Evolutionary conservation across 2,888 invertebrate genomes (phyloP), one percentile per base, ranked within the genome.

Genomic region (Marronus borbonicus): DNA sequence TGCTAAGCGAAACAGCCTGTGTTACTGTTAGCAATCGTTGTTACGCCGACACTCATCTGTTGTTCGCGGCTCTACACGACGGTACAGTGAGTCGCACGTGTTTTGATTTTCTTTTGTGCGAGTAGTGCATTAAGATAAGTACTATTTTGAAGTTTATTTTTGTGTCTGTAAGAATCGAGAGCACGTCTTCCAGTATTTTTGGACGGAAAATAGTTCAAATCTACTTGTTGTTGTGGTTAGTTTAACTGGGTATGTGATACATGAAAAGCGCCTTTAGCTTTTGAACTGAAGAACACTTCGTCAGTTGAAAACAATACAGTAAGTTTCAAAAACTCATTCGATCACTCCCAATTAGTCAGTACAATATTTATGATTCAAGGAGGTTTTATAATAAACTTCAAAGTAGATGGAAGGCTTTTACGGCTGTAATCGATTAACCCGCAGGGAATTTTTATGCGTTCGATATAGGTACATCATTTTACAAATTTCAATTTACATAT

Each of bases 101-200:
- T 74, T 60, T 74, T 60, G 72, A 74, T 28, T 74, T 74, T 74
- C 72, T 74, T 74, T 74, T 74, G 72, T 62, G 20, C 58, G 50
- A 14, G 66, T 24, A 14, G 58, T 72, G 60, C 60, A 28, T 36
- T 72, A 72, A 72, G 72, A 74, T 74, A 74, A 74, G 44, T 49
- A 74, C 72, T 60, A 24, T 74, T 72, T 72, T 60, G 50, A 72
- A 58, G 58, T 60, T 17, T 39, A 74, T 49, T 12, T 39, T 39
- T 62, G 60, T 60, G 49, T 24, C 20, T 39, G 20, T 60, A 28
- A 28, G 39, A 44, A 74, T 74, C 60, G 17, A 28, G 44, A 10
- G 44, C 28, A 49, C 44, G 39, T 24, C 20, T 74, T 58, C 36
- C 28, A 44, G 39, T 74, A 62, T 74, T 60, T 60, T 74, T 62